These are phyloP conservation scores for Vimba vimba DNA, from an alignment of 2,113 vertebrate genomes.

Conservation along the genomic window DNA sequence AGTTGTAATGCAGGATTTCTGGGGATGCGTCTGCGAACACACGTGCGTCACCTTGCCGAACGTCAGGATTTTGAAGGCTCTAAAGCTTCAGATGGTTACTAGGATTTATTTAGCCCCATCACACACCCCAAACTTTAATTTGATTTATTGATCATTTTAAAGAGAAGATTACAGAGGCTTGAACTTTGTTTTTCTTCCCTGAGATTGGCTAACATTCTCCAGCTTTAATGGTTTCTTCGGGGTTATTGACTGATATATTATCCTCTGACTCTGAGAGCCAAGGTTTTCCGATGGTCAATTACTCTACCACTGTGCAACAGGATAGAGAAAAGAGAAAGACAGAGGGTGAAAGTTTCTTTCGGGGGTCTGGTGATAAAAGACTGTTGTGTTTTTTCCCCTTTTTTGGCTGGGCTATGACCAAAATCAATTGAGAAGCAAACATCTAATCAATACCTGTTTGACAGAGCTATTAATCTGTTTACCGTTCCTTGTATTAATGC, in stretches of 20 bases:
- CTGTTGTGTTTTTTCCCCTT: conserved; percentile 22
- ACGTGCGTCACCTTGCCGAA: neutral
- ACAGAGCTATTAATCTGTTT: conserved; percentile 39
- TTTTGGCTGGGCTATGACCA: conserved; percentile 9
- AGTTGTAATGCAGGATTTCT: conserved; percentile 24
- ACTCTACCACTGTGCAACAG: conserved; percentile 56
- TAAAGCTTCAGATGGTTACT: conserved; percentile 45
- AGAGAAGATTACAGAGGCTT: conserved; percentile 58
- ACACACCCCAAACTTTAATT: conserved; percentile 56
- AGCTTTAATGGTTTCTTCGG: conserved; percentile 59
- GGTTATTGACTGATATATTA: conserved; percentile 64
- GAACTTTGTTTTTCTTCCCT: conserved; percentile 61
- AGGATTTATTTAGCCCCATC: conserved; percentile 51
- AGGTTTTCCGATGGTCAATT: conserved; percentile 62
- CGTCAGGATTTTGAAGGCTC: conserved; percentile 19
- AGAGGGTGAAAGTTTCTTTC: conserved; percentile 37
- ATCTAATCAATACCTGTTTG: conserved; percentile 39
- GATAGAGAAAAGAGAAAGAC: conserved; percentile 37
- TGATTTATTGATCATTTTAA: conserved; percentile 62
- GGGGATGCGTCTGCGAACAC: neutral
- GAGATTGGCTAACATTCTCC: conserved; percentile 55
- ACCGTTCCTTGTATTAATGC: conserved; percentile 27
- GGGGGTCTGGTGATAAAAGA: conserved; percentile 22
- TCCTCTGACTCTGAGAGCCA: conserved; percentile 62
- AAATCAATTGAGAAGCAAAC: conserved; percentile 47